Conservation (phyloP, 2,888 invertebrate genomes). For the Stenolophus ochropezus region DNA sequence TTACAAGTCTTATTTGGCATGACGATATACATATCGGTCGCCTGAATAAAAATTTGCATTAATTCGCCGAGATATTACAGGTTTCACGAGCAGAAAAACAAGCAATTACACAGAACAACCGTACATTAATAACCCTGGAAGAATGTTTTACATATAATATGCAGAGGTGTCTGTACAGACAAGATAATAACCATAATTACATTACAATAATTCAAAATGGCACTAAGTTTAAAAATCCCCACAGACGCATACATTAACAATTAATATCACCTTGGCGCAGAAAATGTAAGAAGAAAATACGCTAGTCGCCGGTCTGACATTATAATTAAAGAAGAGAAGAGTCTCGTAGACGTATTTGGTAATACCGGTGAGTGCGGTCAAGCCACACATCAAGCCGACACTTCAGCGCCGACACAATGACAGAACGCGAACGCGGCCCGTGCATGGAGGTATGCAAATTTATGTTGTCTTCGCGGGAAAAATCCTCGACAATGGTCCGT, state of each 20-base stretch:
- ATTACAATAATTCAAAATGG: conserved; percentile 58
- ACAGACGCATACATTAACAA: conserved; percentile 8
- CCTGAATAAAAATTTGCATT: conserved; percentile 45
- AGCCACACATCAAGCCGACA: conserved; percentile 27
- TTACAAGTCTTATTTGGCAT: conserved; percentile 52
- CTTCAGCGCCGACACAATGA: conserved; percentile 53
- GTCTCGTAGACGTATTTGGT: conserved; percentile 45
- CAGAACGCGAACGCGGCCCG: conserved; percentile 42
- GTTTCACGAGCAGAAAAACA: conserved; percentile 27
- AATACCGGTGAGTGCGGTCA: conserved; percentile 5
- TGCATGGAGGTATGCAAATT: conserved; percentile 47
- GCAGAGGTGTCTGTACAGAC: conserved; percentile 51
- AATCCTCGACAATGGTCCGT: conserved; percentile 22
- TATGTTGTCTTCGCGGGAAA: conserved; percentile 48
- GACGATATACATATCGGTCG: conserved; percentile 18
- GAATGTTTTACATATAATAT: conserved; percentile 59
- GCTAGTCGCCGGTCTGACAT: conserved; percentile 26
- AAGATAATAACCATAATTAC: conserved; percentile 57
- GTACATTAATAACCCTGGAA: conserved; percentile 40
- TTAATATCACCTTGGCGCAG: conserved; percentile 20
- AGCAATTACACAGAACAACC: conserved; percentile 44
- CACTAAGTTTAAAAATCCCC: conserved; percentile 44
- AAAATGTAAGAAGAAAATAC: conserved; percentile 33
- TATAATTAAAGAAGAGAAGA: conserved; percentile 50
- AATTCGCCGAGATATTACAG: conserved; percentile 40